Evolutionary conservation across 2,888 invertebrate species (phyloP), one percentile per base, ranked within the genome.

Genomic region (Drosophila pseudotakahashii): DNA sequence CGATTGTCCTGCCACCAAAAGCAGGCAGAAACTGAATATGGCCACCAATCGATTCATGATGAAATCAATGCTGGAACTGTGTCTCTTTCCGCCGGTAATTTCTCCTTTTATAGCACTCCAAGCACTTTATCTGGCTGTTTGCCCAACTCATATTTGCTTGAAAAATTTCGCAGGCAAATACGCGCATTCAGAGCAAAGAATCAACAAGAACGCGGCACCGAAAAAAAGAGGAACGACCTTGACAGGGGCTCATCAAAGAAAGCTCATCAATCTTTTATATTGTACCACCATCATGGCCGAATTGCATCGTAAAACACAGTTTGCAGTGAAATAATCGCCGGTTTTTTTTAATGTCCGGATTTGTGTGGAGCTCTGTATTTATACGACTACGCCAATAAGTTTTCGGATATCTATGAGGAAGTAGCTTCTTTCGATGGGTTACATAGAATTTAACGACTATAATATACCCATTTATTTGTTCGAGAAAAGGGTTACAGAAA

Each of bases 211-310:
- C 41, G 19, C 14, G 36, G 42, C 51, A 14, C 32, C 44, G n/a
- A 23, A 44, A 41, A 59, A 79, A 80, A 76, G 78, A 78, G 87
- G 72, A 80, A 87, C 78, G 76, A 83, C 84, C 81, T 80, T 83
- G 39, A 44, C 64, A 7, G 32, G 14, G 36, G 52, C 53, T 16
- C 57, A 57, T 36, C 36, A 14, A 57, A 57, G 60, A 32, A 54
- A 48, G 58, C 84, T 79, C 87, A 73, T 81, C 74, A 76, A 87
- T 80, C 78, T 78, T 74, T 66, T 52, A 70, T 61, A 55, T 73
- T 53, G 50, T 67, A 45, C 39, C 50, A 57, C 60, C 59, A 60
- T 37, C 59, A 50, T 39, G 50, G 42, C 48, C 50, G 19, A 71
- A 64, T 53, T 73, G 57, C 66, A 61, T 70, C 48, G 69, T 71